Conservation (phyloP, 1,140 invertebrate genomes). For the Fopius arisanus region DNA sequence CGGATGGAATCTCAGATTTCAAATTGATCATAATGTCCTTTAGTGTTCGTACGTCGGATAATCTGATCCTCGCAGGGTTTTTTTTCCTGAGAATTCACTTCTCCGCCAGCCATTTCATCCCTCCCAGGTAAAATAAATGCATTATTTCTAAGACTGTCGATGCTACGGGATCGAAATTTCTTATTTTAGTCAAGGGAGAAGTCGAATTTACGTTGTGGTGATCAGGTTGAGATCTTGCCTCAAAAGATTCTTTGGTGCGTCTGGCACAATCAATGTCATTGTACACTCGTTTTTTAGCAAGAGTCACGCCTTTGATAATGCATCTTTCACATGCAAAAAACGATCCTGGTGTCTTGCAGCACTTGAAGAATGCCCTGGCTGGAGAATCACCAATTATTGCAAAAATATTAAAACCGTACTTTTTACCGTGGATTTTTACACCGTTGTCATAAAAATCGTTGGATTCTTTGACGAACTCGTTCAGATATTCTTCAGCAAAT, state of each 20-base stretch:
- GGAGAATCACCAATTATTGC: not conserved
- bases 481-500: conserved; percentile 10
- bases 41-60: not conserved
- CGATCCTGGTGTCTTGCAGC: not conserved
- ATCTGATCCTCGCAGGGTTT: not conserved
- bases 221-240: not conserved
- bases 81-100: not conserved
- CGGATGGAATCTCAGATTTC: not conserved
- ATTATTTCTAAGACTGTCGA: not conserved
- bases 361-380: not conserved
- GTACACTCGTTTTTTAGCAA: not conserved
- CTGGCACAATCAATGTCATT: not conserved
- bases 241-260: not conserved
- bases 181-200: not conserved
- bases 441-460: not conserved
- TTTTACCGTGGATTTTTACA: not conserved
- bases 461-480: conserved; percentile 23
- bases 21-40: not conserved
- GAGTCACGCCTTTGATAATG: not conserved
- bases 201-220: not conserved
- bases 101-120: not conserved
- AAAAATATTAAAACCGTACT: not conserved
- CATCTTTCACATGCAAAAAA: conserved; percentile 1
- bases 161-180: not conserved
- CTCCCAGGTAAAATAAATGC: not conserved